Base-by-base conservation (phyloP, 92 coral and sea anemone genomes). In the Porites evermanni region DNA sequence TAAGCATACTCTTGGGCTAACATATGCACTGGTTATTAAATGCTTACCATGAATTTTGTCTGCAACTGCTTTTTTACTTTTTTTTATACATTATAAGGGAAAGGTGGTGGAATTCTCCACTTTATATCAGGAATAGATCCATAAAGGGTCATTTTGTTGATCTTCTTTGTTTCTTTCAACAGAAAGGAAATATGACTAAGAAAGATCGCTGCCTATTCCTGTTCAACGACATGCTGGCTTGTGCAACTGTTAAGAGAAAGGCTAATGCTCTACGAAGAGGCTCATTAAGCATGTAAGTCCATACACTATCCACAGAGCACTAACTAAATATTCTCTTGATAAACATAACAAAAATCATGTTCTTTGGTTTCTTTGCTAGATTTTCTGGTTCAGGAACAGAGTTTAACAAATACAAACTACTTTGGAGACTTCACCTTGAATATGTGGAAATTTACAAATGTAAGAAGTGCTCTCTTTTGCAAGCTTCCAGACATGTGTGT, bases 311-410 rank as follows among this genome's bases (percentile, higher is more conserved):
- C 9, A 29, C 67, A 16, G 17, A 7, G 13, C 67, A 63, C 7
- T 16, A 5, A 63, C 67, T 63, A 17, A 17, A 4, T 63, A 18
- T 1, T 16, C 13, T 63, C n/a, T 63, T 63, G 14, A 38, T 38
- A 2, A 4, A 0, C 18, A 14, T 63, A 4, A 14, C n/a, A 16
- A 16, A 69, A 38, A 69, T 47, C 50, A 6, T 14, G 6, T 68
- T 18, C 74, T 17, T 52, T 29, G 17, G 47, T 8, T 71, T 61
- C 13, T 86, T 52, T 74, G 58, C 13, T 74, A 96, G 99, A 80
- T 96, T 96, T 92, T 96, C 99, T 72, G 98, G 99, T 47, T 96
- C 99, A 78, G 98, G 96, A 12, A 91, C 98, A 19, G 99, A 96
- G 73, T 93, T 96, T 82, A 94, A 96, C 93, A 96, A 96, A 44